Base-by-base conservation (phyloP, 92 coral and sea anemone species). In the Zoanthus gigantus region DNA sequence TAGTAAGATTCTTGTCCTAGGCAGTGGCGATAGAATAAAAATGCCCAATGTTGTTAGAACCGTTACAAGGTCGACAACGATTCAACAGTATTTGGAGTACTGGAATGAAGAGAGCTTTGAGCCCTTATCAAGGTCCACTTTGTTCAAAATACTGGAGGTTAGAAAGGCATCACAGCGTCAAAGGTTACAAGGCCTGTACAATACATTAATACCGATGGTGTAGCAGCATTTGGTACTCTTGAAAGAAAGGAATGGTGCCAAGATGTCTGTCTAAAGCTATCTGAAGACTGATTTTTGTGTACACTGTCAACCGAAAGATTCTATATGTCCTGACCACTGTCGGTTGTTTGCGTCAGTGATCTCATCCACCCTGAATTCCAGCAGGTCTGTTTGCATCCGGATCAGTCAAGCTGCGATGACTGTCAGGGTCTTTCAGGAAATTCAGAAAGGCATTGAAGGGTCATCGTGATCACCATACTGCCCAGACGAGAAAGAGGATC, bases 91-190 rank as follows among this genome's bases (percentile, higher is more conserved):
- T 76, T 52, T 82, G 67, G 91, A 88, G 82, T 82, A 81, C 65
- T 88, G 91, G 82, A 81, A 88, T 46, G 91, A 88, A 63, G 63
- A 88, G 71, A 60, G 75, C 42, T 83, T 71, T 78, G 91, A 88
- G 45, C 82, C 91, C 17, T 71, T 89, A 69, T 84, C 85, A 17
- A 89, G 92, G 83, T 83, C 92, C 4, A 89, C 92, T 31, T 66
- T 89, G 89, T 89, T 89, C 65, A 89, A 89, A 84, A 89, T 89
- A 44, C 73, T 84, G 86, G 92, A 89, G 60, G 86, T 89, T 67
- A 83, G 89, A 47, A 85, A 77, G 80, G 92, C 92, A 54, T 90
- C 92, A 57, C 90, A 78, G 90, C 90, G 92, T 78, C 88, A 82
- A 48, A 88, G 89, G 23, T 91, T 91, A 18, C 88, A 87, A 45